Base-by-base conservation (phyloP, 2,797 vertebrate species). In the Hippoglossus hippoglossus region DNA sequence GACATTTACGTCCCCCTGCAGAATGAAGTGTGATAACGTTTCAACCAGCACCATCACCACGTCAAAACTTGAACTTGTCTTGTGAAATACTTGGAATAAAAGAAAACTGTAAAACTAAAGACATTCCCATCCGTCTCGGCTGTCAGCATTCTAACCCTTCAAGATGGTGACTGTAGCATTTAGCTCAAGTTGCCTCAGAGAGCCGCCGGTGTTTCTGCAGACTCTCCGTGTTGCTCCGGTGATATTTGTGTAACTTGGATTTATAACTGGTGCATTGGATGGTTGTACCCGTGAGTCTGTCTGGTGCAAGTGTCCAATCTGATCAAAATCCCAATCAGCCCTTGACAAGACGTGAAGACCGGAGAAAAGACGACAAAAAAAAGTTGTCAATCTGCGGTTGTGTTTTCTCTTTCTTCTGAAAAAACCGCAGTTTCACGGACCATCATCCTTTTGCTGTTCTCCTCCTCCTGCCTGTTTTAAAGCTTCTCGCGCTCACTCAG, bases 401-500 rank as follows among this genome's bases (percentile, higher is more conserved):
- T 25, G 9, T 50, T 19, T 67, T 2, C 19, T 60, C 53, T 28
- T 25, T 55, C 44, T 63, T 59, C 44, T 13, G 2, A 8, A 9
- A 31, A 60, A 62, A 18, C 5, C 52, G 13, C 0, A 3, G 44
- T 24, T 63, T 25, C 7, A 61, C 58, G 51, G 62, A 76, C 36
- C 49, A 68, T 53, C 55, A 60, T 56, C 39, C 60, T 25, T 28
- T 21, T 36, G 22, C 24, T n/a, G 22, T 24, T 53, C 34, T 70
- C 52, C 44, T 59, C 41, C 41, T n/a, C 2, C 28, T 67, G 44
- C 49, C 34, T 56, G 12, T 46, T n/a, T 10, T n/a, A 3, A 49
- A 49, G 6, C 46, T 9, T n/a, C 46, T n/a, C 0, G 12, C 46
- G 8, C 26, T 81, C 66, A 21, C 54, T 77, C 69, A 72, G 52